phyloP scores from a whole-genome alignment of 2,113 vertebrate species.

The Barnardius zonarius region DNA sequence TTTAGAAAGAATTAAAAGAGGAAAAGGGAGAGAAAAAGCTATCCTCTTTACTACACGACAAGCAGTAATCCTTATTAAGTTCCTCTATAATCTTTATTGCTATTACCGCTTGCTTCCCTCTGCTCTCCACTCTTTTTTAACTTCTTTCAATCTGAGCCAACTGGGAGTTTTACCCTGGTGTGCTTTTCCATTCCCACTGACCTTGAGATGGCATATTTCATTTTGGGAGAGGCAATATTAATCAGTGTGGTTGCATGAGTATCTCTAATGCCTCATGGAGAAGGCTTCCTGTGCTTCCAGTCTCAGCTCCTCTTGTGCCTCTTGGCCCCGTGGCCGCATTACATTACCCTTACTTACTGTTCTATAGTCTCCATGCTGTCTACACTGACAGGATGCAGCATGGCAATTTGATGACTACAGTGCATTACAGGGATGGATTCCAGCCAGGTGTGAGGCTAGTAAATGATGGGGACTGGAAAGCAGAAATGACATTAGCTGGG shows the following conservation, averaged over 20 bases:
- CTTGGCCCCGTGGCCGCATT: background rate
- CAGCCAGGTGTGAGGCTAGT: background rate
- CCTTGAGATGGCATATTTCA: slow-evolving; percentile 22
- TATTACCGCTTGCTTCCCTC: background rate
- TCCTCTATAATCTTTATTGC: background rate
- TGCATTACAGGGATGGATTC: background rate
- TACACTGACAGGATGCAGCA: slow-evolving; percentile 46
- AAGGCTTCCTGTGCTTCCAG: slow-evolving; percentile 57
- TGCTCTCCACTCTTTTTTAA: background rate
- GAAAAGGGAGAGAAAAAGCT: background rate
- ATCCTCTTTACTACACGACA: background rate
- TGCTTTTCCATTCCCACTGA: background rate
- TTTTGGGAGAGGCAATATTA: slow-evolving; percentile 51
- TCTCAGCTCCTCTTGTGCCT: background rate
- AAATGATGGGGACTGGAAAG: background rate
- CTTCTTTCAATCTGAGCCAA: background rate
- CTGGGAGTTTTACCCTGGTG: background rate
- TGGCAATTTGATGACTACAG: slow-evolving; percentile 56
- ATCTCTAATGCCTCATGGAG: slow-evolving; percentile 52
- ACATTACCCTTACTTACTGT: slow-evolving; percentile 27
- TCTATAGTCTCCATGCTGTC: slow-evolving; percentile 33
- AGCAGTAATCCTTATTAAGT: background rate
- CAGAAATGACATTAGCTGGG: background rate
- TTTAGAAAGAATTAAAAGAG: background rate
- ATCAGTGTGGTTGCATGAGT: slow-evolving; percentile 29